Evolutionary conservation across 1,140 invertebrate species (phyloP), one percentile per base, ranked within the genome.

Genomic region (Zaprionus africanus): DNA sequence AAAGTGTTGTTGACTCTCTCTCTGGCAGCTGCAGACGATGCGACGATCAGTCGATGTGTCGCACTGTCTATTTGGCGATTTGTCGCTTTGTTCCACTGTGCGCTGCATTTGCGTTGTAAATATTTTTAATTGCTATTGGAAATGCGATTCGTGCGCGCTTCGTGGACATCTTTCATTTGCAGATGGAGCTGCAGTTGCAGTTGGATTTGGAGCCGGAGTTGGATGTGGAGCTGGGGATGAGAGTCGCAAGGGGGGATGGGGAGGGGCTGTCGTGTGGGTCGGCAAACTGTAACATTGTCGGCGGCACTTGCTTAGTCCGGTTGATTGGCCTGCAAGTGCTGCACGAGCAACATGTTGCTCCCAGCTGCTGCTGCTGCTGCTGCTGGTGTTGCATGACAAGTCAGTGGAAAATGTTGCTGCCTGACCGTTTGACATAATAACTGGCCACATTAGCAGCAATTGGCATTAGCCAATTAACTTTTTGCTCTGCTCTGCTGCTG

Each of bases 111-210:
- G 85, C 85, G 81, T 90, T 90, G 85, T 83, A 90, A 90, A 90
- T 90, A 90, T 90, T 90, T 90, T 90, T 90, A 90, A 90, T 90
- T 90, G 85, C 85, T 82, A 82, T 82, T 80, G 85, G 85, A 85
- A 90, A 85, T 76, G 84, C 77, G 79, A 65, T 73, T 72, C 79
- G 76, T 85, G 79, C 72, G 86, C 85, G 69, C 85, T 58, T 81
- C 78, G 73, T 79, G 82, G 85, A 88, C 85, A 90, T 90, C 81
- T 85, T 75, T 90, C 84, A 88, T 78, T 87, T 67, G 77, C 51
- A 64, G 49, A 19, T 53, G 46, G 43, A 62, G 24, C 15, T 28
- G 41, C 17, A 66, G 24, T 41, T 17, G 38, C 51, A 58, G 5
- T 59, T 64, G 62, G 71, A 82, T 67, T 82, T 60, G 68, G 53